Conservation (phyloP, 2,888 invertebrate genomes). For the Lasius platythorax region DNA sequence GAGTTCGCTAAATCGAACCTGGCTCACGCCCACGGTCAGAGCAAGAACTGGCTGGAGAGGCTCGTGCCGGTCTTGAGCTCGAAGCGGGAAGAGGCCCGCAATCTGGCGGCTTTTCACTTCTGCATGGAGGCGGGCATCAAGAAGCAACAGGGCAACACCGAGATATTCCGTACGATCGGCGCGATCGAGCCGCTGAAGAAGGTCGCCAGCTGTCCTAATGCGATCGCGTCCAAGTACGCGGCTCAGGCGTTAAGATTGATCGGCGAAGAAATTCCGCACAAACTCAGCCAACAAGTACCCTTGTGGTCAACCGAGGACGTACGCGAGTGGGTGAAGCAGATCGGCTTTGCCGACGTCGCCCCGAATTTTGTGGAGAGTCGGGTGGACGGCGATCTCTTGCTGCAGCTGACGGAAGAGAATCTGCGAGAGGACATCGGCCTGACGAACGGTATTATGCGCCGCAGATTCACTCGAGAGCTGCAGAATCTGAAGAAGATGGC, state of each 20-base stretch:
- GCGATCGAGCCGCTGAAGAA: conserved; percentile 98
- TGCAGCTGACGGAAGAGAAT: conserved; percentile 97
- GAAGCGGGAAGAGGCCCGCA: conserved; percentile 97
- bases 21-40: conserved; percentile 98
- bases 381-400: conserved; percentile 98
- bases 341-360: conserved; percentile 95
- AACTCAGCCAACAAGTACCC: conserved; percentile 98
- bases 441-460: conserved; percentile 96
- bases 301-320: conserved; percentile 99
- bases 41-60: conserved; percentile 96
- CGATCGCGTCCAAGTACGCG: conserved; percentile 98
- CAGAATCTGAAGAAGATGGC: conserved; percentile 98
- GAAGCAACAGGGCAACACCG: conserved; percentile 95
- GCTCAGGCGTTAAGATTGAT: conserved; percentile 96
- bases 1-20: conserved; percentile 97
- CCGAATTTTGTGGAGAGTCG: conserved; percentile 95
- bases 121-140: conserved; percentile 99
- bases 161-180: conserved; percentile 97
- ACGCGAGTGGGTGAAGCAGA: conserved; percentile 99
- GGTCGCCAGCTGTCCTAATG: conserved; percentile 99
- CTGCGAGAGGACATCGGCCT: conserved; percentile 97
- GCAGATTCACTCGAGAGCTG: conserved; percentile 96
- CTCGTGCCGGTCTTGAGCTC: conserved; percentile 98
- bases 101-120: conserved; percentile 98
- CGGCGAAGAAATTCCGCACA: conserved; percentile 99